A percentile compares a stretch with the other conserved stretches of the same genome.
Evolutionary conservation across 2,113 vertebrate genomes (phyloP).

Genomic region (Xenopus tropicalis): UCB_Xtro_10.0 CM004444.2:133992501-133993000

Average conservation of each 20-base stretch:
- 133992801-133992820: too few relatives aligned
- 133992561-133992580: too few relatives aligned
- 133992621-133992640: too few relatives aligned
- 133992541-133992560: too few relatives aligned
- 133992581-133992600: too few relatives aligned
- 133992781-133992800: slow-evolving; percentile 58
- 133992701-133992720: slow-evolving; percentile 95
- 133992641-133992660: too few relatives aligned
- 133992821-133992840: too few relatives aligned
- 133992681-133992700: slow-evolving; percentile 89
- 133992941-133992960: slow-evolving; percentile 97
- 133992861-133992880: slow-evolving; percentile 85
- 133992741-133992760: slow-evolving; percentile 97
- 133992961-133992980: slow-evolving; percentile 85
- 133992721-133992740: slow-evolving; percentile 90
- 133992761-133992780: slow-evolving; percentile 96
- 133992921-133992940: slow-evolving; percentile 92
- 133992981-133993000: slow-evolving; percentile 91
- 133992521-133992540: too few relatives aligned
- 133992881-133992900: slow-evolving; percentile 97
- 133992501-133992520: too few relatives aligned
- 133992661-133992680: too few relatives aligned
- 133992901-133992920: slow-evolving; percentile 98
- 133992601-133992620: too few relatives aligned
- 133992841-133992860: not conserved